Evolutionary conservation across 2,888 invertebrate species (phyloP).

Genomic region (Limnephilus rhombicus): DNA sequence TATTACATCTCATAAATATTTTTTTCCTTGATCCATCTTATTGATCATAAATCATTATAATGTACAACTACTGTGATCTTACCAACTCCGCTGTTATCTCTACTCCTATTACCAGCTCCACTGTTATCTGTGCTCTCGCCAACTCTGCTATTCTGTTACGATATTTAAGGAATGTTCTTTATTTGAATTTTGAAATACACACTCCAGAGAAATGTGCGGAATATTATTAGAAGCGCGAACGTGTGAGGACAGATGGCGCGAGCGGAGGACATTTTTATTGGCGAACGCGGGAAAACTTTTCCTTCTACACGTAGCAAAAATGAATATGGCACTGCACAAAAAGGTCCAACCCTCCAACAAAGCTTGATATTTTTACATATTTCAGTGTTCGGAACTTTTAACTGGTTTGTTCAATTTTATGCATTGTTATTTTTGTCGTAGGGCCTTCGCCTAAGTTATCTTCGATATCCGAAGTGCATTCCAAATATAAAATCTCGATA

Average conservation of each 20-base stretch:
- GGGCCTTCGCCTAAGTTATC: slow-evolving; percentile 6
- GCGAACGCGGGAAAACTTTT: slow-evolving; percentile 43
- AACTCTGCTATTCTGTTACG: background rate
- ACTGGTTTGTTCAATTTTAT: background rate
- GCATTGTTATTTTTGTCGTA: background rate
- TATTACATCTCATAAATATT: no score
- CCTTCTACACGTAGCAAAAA: background rate
- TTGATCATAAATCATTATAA: no score
- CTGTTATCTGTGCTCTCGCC: no score
- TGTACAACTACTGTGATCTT: no score
- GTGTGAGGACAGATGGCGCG: slow-evolving; percentile 51
- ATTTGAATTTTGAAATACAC: slow-evolving; percentile 35
- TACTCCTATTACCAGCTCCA: background rate
- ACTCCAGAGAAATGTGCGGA: slow-evolving; percentile 9
- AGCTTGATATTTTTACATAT: background rate
- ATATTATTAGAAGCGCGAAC: slow-evolving; percentile 38
- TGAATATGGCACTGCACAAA: slow-evolving; percentile 1
- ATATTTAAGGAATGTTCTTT: slow-evolving; percentile 6
- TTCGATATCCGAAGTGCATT: slow-evolving; percentile 44
- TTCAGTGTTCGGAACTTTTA: background rate
- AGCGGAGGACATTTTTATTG: slow-evolving; percentile 50
- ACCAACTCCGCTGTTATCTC: background rate
- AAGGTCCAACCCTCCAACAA: background rate
- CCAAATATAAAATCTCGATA: slow-evolving; percentile 37
- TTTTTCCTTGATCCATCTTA: no score